Evolutionary conservation across 2,888 invertebrate genomes (phyloP).

Genomic region (Rhagophthalmus giganteus): DNA sequence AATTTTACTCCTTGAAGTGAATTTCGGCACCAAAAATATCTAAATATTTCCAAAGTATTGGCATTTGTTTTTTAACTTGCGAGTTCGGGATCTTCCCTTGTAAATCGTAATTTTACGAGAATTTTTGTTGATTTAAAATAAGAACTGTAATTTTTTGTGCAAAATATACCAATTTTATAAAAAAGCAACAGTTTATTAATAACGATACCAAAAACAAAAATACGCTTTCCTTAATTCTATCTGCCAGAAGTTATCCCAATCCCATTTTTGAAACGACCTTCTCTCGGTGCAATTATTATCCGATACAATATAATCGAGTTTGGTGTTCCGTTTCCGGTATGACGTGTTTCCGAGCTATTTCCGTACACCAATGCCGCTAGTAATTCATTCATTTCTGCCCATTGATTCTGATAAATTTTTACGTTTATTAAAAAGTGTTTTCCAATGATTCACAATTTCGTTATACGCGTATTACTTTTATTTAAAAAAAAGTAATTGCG

Average conservation of each 20-base stretch:
- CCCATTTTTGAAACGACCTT: slow-evolving; percentile 36
- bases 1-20: too few species aligned
- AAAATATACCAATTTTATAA: background rate
- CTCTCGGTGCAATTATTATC: slow-evolving; percentile 41
- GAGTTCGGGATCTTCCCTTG: too few species aligned
- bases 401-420: slow-evolving; percentile 5
- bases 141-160: too few species aligned
- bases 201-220: too few species aligned
- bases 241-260: slow-evolving; percentile 5
- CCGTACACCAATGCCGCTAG: slow-evolving; percentile 35
- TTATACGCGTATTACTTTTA: too few species aligned
- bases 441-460: background rate
- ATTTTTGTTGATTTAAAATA: too few species aligned
- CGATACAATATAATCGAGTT: slow-evolving; percentile 39
- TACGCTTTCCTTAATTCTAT: too few species aligned
- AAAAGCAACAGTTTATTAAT: too few species aligned
- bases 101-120: too few species aligned
- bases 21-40: too few species aligned
- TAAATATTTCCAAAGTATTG: too few species aligned
- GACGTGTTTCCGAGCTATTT: slow-evolving; percentile 44
- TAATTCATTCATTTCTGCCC: slow-evolving; percentile 20
- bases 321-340: slow-evolving; percentile 44
- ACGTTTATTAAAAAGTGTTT: slow-evolving; percentile 1
- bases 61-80: too few species aligned
- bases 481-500: slow-evolving; percentile 1